Evolutionary conservation across 2,113 vertebrate species (phyloP), one percentile per base, ranked within the genome.

Genomic region (Sakesphorus luctuosus): DNA sequence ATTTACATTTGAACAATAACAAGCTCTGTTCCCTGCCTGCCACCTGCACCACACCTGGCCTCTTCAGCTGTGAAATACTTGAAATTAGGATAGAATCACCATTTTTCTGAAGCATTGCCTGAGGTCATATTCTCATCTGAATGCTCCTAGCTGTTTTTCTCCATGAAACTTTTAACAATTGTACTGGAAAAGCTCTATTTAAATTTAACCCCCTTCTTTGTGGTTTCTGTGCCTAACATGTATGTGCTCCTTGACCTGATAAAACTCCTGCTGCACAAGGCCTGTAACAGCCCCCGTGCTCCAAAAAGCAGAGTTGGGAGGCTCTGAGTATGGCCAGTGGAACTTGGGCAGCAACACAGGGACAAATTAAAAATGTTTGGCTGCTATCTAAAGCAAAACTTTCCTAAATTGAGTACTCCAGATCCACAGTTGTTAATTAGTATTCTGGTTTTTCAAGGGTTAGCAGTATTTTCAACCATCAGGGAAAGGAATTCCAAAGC

Each of bases 241-340:
- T 10, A 21, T 1, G 9, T 1, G 3, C 6, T 49, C 16, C 18
- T 15, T 16, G 40, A 50, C 43, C 52, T 11, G 13, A 10, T 15
- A 11, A 4, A 73, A 63, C 9, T 49, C 35, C 8, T 33, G 3
- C 28, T 11, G 13, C 50, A 18, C 0, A 1, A 28, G 65, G 49
- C 55, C 71, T 83, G 16, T 8, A 33, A 21, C 14, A 61, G 33
- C 50, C 68, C 4, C 13, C 33, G 25, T 0, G 4, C 8, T 21
- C 26, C 16, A 0, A 13, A 28, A n/a, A 38, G 19, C 21, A 19
- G 44, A 73, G 81, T n/a, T 3, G 2, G 76, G 40, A 53, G 31
- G n/a, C 29, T 38, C 31, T 33, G 18, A 15, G 33, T 19, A 18
- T 1, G 1, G 44, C 35, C 25, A 10, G 59, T 4, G 13, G 33